These are phyloP conservation scores for Tinea trinotella DNA, from an alignment of 2,888 invertebrate species.

Conservation along the genomic window DNA sequence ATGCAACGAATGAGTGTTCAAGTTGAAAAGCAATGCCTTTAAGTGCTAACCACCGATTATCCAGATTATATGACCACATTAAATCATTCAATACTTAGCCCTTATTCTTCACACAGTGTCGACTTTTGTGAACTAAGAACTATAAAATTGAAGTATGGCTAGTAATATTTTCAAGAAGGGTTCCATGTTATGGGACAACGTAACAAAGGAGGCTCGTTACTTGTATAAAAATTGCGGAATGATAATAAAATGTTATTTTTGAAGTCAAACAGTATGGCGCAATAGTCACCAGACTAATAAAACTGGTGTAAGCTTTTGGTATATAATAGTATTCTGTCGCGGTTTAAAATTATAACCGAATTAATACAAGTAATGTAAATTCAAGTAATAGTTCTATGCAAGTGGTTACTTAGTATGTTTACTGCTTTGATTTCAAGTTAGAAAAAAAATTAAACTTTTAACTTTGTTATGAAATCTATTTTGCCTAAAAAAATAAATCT, in stretches of 20 bases:
- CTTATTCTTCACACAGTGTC: constrained; percentile 38
- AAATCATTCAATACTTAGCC: constrained; percentile 61
- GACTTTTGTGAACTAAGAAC: constrained; percentile 57
- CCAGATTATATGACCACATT: constrained; percentile 56
- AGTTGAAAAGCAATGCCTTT: constrained; percentile 37
- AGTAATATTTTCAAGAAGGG: constrained; percentile 48
- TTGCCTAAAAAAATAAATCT: no score
- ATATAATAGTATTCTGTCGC: no score
- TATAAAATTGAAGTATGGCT: constrained; percentile 66
- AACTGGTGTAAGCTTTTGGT: no score
- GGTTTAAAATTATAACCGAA: no score
- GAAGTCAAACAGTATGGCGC: no score
- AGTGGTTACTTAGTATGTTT: no score
- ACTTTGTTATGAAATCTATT: no score
- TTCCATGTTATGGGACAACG: constrained; percentile 48
- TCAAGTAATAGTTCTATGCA: no score
- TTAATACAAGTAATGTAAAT: no score
- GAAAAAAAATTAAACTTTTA: no score
- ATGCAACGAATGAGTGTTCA: constrained; percentile 15
- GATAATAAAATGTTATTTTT: neutral
- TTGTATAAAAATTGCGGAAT: constrained; percentile 56
- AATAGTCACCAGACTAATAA: no score
- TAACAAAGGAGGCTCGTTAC: constrained; percentile 43
- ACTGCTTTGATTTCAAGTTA: no score
- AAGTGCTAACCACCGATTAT: constrained; percentile 58